phyloP scores from a whole-genome alignment of 2,113 vertebrate species.

The Barnardius zonarius region DNA sequence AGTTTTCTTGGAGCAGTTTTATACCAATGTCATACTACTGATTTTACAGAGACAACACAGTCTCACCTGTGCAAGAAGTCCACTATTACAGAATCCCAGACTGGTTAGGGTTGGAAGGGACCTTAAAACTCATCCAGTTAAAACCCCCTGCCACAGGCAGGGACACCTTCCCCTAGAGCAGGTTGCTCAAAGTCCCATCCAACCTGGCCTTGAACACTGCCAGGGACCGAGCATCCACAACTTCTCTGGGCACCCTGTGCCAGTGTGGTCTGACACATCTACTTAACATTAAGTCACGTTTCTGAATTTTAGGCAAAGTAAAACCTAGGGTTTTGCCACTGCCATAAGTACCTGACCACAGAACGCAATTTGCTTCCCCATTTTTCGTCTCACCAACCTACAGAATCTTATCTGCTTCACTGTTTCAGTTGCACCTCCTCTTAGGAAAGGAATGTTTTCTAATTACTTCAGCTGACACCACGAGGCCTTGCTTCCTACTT shows the following conservation, averaged over 20 bases:
- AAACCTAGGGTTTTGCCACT: neutral
- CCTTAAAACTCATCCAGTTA: neutral
- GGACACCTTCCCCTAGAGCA: neutral
- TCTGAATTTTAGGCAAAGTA: neutral
- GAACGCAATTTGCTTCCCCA: neutral
- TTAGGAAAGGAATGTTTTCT: neutral
- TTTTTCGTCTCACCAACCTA: neutral
- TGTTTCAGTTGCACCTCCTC: neutral
- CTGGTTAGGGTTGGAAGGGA: neutral
- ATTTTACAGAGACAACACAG: neutral
- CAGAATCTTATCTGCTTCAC: neutral
- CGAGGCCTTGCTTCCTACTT: neutral
- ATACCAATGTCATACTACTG: fast-evolving
- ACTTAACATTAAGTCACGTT: neutral
- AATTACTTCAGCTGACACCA: neutral
- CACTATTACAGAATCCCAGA: neutral
- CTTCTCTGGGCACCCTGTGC: neutral
- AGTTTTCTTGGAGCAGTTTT: neutral
- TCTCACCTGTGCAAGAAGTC: neutral
- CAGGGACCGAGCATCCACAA: neutral
- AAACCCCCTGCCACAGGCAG: neutral
- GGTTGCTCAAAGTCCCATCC: neutral
- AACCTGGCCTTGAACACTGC: neutral
- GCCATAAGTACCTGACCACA: neutral
- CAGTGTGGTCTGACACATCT: neutral